Evolutionary conservation across 2,888 invertebrate genomes (phyloP).

Genomic region (Rambutsinella grinnellia): DNA sequence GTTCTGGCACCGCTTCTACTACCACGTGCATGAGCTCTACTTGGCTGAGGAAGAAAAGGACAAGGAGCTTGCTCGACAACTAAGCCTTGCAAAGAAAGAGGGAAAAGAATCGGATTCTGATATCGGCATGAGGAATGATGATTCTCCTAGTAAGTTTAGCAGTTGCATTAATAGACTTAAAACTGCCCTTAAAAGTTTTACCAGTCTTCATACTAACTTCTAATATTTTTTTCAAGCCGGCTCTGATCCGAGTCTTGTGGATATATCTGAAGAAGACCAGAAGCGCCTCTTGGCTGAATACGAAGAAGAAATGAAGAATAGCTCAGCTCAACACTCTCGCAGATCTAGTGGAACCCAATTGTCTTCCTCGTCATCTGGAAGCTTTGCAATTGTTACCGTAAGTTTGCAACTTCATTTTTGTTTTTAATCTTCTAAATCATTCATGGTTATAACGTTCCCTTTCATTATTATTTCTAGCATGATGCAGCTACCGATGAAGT

Average conservation of each 20-base stretch:
- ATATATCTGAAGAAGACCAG: slow-evolving; percentile 66
- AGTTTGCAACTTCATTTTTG: slow-evolving; percentile 18
- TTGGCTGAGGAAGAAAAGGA: slow-evolving; percentile 34
- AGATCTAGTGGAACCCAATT: slow-evolving; percentile 65
- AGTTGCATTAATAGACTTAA: too few species aligned
- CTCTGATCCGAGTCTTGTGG: slow-evolving; percentile 59
- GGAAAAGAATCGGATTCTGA: slow-evolving; percentile 32
- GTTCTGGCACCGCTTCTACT: slow-evolving; percentile 66
- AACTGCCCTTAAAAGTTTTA: too few species aligned
- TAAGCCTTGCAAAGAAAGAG: slow-evolving; percentile 2
- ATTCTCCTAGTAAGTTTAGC: slow-evolving; percentile 33
- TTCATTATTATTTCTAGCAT: slow-evolving; percentile 44
- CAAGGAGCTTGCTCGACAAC: not conserved
- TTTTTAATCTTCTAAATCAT: not conserved
- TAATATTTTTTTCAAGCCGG: not conserved
- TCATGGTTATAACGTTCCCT: not conserved
- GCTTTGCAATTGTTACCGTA: slow-evolving; percentile 66
- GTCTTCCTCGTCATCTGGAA: slow-evolving; percentile 65
- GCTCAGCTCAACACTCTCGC: slow-evolving; percentile 62
- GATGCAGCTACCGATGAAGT: slow-evolving; percentile 64
- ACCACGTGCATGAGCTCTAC: slow-evolving; percentile 57
- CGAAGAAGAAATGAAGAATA: slow-evolving; percentile 65
- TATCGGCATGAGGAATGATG: slow-evolving; percentile 20
- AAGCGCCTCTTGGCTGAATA: slow-evolving; percentile 65
- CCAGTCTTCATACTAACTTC: too few species aligned